These are phyloP conservation scores for Centropristis striata DNA, from an alignment of 2,113 vertebrate species.

Conservation along the genomic window DNA sequence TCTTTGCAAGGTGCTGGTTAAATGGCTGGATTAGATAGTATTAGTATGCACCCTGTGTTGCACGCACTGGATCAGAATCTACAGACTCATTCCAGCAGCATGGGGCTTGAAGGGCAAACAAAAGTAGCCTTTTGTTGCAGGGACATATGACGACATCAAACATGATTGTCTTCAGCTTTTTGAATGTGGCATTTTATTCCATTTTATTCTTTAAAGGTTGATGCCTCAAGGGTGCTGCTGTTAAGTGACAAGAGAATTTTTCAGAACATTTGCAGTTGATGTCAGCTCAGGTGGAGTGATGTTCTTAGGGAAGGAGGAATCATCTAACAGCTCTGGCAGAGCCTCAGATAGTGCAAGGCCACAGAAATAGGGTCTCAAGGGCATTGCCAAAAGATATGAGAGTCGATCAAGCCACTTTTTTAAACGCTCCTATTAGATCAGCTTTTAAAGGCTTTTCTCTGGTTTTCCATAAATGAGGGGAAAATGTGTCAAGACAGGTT, in stretches of 20 bases:
- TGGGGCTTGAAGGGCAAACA: slow-evolving; percentile 53
- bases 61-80: slow-evolving; percentile 17
- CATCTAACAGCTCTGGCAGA: slow-evolving; percentile 21
- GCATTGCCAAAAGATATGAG: slow-evolving; percentile 48
- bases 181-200: slow-evolving; percentile 28
- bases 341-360: slow-evolving; percentile 39
- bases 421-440: slow-evolving; percentile 24
- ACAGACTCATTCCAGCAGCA: slow-evolving; percentile 11
- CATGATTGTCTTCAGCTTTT: slow-evolving; percentile 21
- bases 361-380: slow-evolving; percentile 46
- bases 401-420: slow-evolving; percentile 44
- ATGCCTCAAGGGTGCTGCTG: slow-evolving; percentile 24
- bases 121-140: slow-evolving; percentile 38
- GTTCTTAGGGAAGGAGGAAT: slow-evolving; percentile 22
- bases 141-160: slow-evolving; percentile 43
- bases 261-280: slow-evolving; percentile 22
- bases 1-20: slow-evolving; percentile 28
- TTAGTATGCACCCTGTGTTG: slow-evolving; percentile 47
- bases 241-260: slow-evolving; percentile 36
- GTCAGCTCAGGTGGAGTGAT: slow-evolving; percentile 43
- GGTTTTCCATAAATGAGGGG: slow-evolving; percentile 27
- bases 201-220: slow-evolving; percentile 20
- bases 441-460: slow-evolving; percentile 23
- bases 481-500: neutral
- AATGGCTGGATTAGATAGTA: slow-evolving; percentile 45